phyloP scores from a whole-genome alignment of 2,888 invertebrate genomes.

The Philereme transversata region DNA sequence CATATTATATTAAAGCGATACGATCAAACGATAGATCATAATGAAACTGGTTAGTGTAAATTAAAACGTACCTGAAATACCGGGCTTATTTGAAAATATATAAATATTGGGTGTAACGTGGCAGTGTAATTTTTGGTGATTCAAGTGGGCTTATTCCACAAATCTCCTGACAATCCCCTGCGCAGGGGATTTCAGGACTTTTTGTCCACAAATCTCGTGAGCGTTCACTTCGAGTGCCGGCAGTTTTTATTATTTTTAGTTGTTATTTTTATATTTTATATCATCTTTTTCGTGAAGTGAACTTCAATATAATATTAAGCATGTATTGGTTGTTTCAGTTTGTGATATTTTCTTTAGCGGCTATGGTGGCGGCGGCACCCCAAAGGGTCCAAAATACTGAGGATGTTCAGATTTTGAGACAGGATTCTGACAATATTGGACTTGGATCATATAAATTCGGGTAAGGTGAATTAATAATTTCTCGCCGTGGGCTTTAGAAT shows the following conservation, averaged over 20 bases:
- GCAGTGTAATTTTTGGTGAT: too few relatives aligned
- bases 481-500: neutral
- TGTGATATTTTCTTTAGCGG: slow-evolving; percentile 68
- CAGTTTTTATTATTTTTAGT: too few relatives aligned
- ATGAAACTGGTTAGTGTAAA: slow-evolving; percentile 69
- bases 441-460: slow-evolving; percentile 63
- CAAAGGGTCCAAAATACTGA: slow-evolving; percentile 44
- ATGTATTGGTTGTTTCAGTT: slow-evolving; percentile 58
- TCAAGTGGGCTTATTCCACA: too few relatives aligned
- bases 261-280: too few relatives aligned
- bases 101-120: too few relatives aligned
- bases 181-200: too few relatives aligned
- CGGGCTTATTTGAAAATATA: too few relatives aligned
- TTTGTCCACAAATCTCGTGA: too few relatives aligned
- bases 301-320: neutral
- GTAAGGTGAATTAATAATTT: slow-evolving; percentile 44
- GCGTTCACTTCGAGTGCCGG: too few relatives aligned
- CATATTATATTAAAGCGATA: slow-evolving; percentile 56
- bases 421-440: slow-evolving; percentile 67
- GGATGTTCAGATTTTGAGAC: slow-evolving; percentile 61
- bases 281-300: too few relatives aligned
- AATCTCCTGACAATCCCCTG: too few relatives aligned
- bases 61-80: slow-evolving; percentile 4
- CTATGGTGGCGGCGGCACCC: slow-evolving; percentile 62
- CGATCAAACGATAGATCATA: slow-evolving; percentile 48